Base-by-base conservation (phyloP, 1,140 invertebrate genomes). In the Holotrichia oblita region DNA sequence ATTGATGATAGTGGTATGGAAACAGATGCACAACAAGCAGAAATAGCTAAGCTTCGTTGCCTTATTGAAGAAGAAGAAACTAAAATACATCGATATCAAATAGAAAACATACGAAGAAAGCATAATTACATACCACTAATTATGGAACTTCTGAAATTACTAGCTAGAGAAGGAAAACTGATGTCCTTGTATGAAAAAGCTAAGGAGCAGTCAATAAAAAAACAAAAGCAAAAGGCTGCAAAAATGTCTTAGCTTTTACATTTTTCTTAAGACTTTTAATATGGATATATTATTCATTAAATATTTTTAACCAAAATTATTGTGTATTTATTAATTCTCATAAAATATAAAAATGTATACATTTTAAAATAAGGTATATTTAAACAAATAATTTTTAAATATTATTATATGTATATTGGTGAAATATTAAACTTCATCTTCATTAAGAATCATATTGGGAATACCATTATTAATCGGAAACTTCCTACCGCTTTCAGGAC, bases 101-200 rank as follows among this genome's bases (percentile, higher is more conserved):
- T 95, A 61, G 98, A 99, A 87, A 99, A 99, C 87, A 93, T 97
- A 40, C 90, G 98, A 44, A 89, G 98, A 76, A 96, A 96, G 85
- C 98, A 99, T 87, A 99, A 99, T 87, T 99, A 99, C 87, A 89
- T 99, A 77, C 98, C 98, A 2, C 93, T 99, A 77, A 99, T 99
- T 79, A 95, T 99, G 83, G 97, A 98, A 88, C 89, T 99, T 75
- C 87, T 99, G 17, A 98, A 98, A 88, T 93, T 97, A 82, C 89
- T 99, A 76, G 98, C 97, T 0, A 94, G 96, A 86, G 94, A 98
- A 86, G 96, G 96, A 40, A 96, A 98, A 87, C 87, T 99, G 55
- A 89, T 96, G 80, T 92, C 94, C 20, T 87, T 98, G 10, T 96
- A 96, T 86, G 94, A 98, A 84, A 94, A 96, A 85, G 96, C 95